These are phyloP conservation scores for Parus major DNA, from an alignment of 2,113 vertebrate species.

Conservation along the genomic window DNA sequence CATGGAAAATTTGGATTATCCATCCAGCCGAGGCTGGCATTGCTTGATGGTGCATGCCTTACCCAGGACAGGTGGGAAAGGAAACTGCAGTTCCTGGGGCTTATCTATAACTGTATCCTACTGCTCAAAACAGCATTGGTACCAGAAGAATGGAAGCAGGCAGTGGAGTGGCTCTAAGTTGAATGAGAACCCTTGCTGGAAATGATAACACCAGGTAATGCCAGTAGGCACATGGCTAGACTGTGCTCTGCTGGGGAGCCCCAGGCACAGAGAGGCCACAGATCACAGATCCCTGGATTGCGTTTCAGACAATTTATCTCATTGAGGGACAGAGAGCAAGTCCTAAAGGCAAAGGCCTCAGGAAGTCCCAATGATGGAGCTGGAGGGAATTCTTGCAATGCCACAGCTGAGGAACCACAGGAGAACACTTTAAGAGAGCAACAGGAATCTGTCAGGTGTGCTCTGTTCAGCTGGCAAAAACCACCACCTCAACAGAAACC, in stretches of 20 bases:
- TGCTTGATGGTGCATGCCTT: not conserved
- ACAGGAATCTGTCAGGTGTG: not conserved
- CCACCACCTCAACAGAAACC: accelerated
- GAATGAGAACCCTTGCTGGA: not conserved
- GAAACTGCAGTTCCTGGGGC: not conserved
- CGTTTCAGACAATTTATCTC: not conserved
- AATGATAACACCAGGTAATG: not conserved
- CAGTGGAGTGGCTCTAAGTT: not conserved
- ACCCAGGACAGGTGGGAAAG: not conserved
- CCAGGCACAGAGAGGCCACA: not conserved
- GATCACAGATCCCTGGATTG: not conserved
- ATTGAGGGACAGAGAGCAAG: not conserved
- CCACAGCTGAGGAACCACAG: not conserved
- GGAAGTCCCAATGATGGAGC: not conserved
- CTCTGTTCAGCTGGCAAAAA: not conserved
- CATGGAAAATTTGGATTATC: not conserved
- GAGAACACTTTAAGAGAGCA: not conserved
- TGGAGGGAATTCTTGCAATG: not conserved
- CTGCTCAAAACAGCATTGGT: not conserved
- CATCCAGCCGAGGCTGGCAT: not conserved
- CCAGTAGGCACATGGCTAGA: not conserved
- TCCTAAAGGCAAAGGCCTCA: not conserved
- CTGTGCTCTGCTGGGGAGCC: not conserved
- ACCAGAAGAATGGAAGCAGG: not conserved
- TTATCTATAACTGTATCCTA: not conserved